Percentiles rank a stretch among this genome's conserved stretches.
Evolutionary conservation across 2,888 invertebrate genomes (phyloP).

Genomic region (Tuta absoluta): DNA sequence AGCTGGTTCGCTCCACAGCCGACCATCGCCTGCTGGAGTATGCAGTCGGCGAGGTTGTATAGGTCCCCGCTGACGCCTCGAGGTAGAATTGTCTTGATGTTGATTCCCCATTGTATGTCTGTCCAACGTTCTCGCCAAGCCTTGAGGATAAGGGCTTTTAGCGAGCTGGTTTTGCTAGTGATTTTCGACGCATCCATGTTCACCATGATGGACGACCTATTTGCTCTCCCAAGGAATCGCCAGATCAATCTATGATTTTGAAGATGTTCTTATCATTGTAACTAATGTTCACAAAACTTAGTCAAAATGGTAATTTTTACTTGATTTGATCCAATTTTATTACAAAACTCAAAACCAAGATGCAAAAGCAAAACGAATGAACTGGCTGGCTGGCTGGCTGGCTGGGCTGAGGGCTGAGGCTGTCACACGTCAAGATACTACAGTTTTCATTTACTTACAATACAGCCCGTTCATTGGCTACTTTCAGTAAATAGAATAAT

Average conservation of each 20-base stretch:
- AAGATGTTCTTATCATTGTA: background rate
- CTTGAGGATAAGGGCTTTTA: constrained; percentile 89
- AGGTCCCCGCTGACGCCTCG: constrained; percentile 96
- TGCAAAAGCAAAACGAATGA: background rate
- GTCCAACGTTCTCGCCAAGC: constrained; percentile 98
- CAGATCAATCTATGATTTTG: background rate
- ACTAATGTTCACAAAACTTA: background rate
- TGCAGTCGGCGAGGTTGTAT: constrained; percentile 95
- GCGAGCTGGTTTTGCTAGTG: constrained; percentile 90
- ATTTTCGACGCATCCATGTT: constrained; percentile 89
- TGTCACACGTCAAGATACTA: no score
- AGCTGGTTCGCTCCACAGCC: constrained; percentile 96
- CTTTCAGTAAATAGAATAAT: no score
- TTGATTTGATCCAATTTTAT: background rate
- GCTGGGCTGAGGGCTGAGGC: no score
- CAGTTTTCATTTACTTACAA: no score
- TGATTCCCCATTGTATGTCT: constrained; percentile 97
- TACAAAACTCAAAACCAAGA: background rate
- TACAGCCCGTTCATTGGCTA: no score
- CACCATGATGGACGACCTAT: constrained; percentile 31
- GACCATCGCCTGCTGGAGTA: constrained; percentile 95
- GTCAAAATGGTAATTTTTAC: background rate
- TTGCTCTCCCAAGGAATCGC: background rate
- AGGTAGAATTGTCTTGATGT: constrained; percentile 94
- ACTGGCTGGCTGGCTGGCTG: background rate